Conservation (phyloP, 2,113 vertebrate species). For the Macrotis lagotis region DNA sequence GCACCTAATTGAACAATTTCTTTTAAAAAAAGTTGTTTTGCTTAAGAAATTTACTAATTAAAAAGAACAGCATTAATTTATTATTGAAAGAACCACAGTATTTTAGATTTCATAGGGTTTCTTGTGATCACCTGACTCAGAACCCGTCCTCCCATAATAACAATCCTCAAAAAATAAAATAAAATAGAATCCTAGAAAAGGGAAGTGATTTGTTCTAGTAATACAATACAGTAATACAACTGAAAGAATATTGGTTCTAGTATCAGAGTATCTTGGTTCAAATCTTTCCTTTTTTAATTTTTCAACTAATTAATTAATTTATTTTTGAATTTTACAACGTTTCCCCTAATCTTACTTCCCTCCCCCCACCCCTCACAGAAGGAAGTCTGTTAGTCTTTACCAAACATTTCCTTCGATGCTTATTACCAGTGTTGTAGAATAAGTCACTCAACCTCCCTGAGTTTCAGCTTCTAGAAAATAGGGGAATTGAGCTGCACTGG, state of each 20-base stretch:
- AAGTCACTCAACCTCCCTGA: neutral
- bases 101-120: neutral
- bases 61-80: neutral
- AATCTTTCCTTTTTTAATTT: too few relatives aligned
- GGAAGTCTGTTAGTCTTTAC: too few relatives aligned
- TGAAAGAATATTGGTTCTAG: neutral
- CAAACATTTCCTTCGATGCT: too few relatives aligned
- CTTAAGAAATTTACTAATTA: neutral
- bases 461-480: neutral
- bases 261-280: neutral
- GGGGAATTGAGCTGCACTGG: neutral
- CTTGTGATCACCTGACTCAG: neutral
- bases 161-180: neutral
- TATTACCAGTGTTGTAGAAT: neutral
- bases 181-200: neutral
- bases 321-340: too few relatives aligned
- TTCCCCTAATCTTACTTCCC: too few relatives aligned
- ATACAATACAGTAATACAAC: neutral
- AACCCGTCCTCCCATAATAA: neutral
- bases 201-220: neutral
- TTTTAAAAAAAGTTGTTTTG: neutral
- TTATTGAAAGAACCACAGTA: neutral
- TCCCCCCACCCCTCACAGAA: too few relatives aligned
- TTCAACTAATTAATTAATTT: too few relatives aligned
- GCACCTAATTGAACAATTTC: too few relatives aligned